Evolutionary conservation across 2,113 vertebrate genomes (phyloP).

Genomic region (Indri indri): DNA sequence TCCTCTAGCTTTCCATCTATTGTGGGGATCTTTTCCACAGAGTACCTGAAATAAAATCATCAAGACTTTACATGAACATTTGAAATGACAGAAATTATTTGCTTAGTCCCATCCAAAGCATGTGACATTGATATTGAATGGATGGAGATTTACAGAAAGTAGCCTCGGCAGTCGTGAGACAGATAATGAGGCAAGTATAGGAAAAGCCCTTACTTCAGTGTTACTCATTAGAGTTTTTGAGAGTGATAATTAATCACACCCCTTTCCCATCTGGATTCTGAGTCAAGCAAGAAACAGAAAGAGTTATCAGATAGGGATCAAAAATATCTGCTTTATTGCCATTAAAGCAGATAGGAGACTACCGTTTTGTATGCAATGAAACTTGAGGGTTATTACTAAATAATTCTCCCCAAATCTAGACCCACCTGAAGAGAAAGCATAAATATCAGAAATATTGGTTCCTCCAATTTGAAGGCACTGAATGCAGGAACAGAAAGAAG

Average conservation of each 20-base stretch:
- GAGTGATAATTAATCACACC: slow-evolving; percentile 48
- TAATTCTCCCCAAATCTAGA: not conserved
- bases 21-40: not conserved
- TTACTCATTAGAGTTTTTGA: slow-evolving; percentile 9
- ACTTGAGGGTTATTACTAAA: not conserved
- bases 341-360: not conserved
- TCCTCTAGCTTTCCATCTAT: not conserved
- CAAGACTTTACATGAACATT: not conserved
- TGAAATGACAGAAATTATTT: not conserved
- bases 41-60: not conserved
- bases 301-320: not conserved
- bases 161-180: not conserved
- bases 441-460: not conserved
- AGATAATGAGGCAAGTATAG: not conserved
- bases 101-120: not conserved
- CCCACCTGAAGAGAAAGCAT: not conserved
- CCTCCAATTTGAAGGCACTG: not conserved
- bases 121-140: not conserved
- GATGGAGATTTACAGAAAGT: not conserved
- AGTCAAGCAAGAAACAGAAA: slow-evolving; percentile 24
- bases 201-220: not conserved
- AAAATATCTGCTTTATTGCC: slow-evolving; percentile 24
- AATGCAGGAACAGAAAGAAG: not conserved
- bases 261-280: slow-evolving; percentile 36
- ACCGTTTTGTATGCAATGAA: not conserved